Conservation (phyloP, 2,797 vertebrate genomes). For the Valencia hispanica region DNA sequence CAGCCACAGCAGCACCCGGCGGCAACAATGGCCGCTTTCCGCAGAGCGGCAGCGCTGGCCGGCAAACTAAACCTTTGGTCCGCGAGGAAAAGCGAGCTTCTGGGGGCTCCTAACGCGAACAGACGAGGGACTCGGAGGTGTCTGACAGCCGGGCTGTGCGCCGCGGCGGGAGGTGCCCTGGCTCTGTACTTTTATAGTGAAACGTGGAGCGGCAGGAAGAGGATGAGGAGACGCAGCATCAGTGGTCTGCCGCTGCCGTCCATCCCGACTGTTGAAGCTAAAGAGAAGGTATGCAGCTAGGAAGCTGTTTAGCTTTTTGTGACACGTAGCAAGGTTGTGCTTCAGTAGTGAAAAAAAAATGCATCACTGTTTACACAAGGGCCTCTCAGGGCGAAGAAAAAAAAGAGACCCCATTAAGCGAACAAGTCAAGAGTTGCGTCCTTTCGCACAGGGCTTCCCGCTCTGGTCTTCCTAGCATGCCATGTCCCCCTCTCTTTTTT, state of each 20-base stretch:
- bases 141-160: slow-evolving; percentile 63
- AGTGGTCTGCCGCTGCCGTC: slow-evolving; percentile 58
- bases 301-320: background rate
- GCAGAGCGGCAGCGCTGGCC: slow-evolving; percentile 72
- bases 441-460: slow-evolving; percentile 5
- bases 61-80: slow-evolving; percentile 58
- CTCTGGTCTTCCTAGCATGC: slow-evolving; percentile 15
- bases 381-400: slow-evolving; percentile 2
- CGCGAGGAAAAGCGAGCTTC: slow-evolving; percentile 39
- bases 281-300: slow-evolving; percentile 75
- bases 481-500: slow-evolving; percentile 14
- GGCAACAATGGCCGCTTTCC: slow-evolving; percentile 79
- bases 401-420: background rate
- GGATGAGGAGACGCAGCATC: slow-evolving; percentile 60
- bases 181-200: slow-evolving; percentile 70
- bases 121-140: slow-evolving; percentile 39
- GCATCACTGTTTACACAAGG: slow-evolving; percentile 33
- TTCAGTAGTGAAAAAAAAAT: background rate
- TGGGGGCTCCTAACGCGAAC: slow-evolving; percentile 11
- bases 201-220: slow-evolving; percentile 45
- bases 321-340: slow-evolving; percentile 8
- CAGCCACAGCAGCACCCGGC: slow-evolving; percentile 35
- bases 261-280: slow-evolving; percentile 76
- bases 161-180: slow-evolving; percentile 74
- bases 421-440: background rate